Base-by-base conservation (phyloP, 2,888 invertebrate species). In the Pachliopta kotzebuea region DNA sequence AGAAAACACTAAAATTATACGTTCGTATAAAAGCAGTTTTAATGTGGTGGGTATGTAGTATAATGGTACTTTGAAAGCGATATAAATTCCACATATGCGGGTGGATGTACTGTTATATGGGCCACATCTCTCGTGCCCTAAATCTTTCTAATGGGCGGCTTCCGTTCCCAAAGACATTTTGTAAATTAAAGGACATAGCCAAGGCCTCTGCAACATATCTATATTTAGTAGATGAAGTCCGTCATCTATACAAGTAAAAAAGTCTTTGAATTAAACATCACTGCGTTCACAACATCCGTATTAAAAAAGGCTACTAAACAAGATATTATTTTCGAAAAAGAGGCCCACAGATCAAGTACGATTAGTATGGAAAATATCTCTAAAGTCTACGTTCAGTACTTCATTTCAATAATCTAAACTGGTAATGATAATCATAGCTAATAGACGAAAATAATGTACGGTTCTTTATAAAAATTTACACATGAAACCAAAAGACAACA, bases 141-240 rank as follows among this genome's bases (percentile, higher is more conserved):
- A 65, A 65, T 65, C 61, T 65, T 65, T 65, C 61, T 65, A 65
- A 65, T 65, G 65, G 65, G 29, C 49, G 54, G 54, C 65, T 61
- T 65, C 65, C 65, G 64, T 52, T 65, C 56, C 21, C 60, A 57
- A 61, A 61, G 65, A 61, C 57, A 65, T 65, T 58, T 57, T 49
- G 60, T 65, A 60, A 65, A 60, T 65, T 50, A 65, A 65, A 57
- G 57, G 53, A 64, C 60, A 45, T 21, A 56, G 50, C 52, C 49
- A 55, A 56, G 64, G 63, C 31, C 56, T 56, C 50, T 31, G 23
- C 42, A 24, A 53, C 57, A 24, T 37, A 23, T 18, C 24, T 20
- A 45, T 26, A 6, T 56, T 56, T 37, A 23, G 18, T 4, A 21
- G 9, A 60, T n/a, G 7, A 37, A 45, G 18, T 45, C n/a, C 6